Evolutionary conservation across 2,113 vertebrate species (phyloP), one percentile per base, ranked within the genome.

Genomic region (Thalassoma bifasciatum): DNA sequence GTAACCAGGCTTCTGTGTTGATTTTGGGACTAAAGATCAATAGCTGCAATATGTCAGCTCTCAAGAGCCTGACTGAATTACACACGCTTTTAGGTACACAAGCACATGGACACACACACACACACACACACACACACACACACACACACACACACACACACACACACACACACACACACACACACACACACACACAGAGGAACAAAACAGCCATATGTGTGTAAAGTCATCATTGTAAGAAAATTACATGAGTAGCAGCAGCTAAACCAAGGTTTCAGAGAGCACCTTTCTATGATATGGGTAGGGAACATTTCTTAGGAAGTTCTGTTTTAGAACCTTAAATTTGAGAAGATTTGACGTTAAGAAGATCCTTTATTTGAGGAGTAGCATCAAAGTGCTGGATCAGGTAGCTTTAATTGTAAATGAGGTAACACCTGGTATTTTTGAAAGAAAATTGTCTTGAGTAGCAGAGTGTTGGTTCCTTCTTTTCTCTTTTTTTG

Each of bases 1-100:
- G 90, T 92, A 83, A 91, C 91, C 88, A 83, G 86, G 91, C 86
- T 92, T 89, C 91, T 74, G 85, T 91, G 89, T 93, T 92, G 88
- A 79, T 86, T 89, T 86, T 86, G 81, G 74, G 83, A 36, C 86
- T 86, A 81, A 92, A 92, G 88, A 93, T 93, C 90, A 93, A 93
- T 93, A 93, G 83, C 74, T 1, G 80, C 90, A 93, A 93, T 93
- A 93, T 93, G 92, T 89, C 82, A 69, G 82, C 89, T 84, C 90
- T 91, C 78, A 75, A 92, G 85, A 78, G 79, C 66, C 78, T 72
- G 75, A 91, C 88, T 89, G 76, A 91, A 92, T 91, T 87, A 88
- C 87, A 91, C 91, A 87, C 72, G n/a, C 82, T 91, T 88, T 91
- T 90, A 90, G 86, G 71, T 82, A 91, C 88, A 91, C 47, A 58